Percentiles rank a stretch among this genome's conserved stretches.
These are phyloP conservation scores for Altica lythri DNA, from an alignment of 2,888 invertebrate genomes.

Conservation along the genomic window DNA sequence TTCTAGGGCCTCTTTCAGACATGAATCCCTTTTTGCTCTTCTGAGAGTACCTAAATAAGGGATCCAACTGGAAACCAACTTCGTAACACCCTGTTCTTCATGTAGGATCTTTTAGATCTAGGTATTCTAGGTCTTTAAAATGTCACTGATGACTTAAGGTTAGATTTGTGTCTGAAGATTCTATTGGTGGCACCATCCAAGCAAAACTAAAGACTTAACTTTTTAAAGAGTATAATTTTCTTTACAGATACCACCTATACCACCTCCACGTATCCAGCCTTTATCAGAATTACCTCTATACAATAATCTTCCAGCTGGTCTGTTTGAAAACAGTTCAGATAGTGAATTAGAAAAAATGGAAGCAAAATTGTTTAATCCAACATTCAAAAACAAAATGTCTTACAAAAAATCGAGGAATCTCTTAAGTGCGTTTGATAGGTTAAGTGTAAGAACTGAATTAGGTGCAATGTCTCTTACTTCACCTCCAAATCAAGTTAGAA, in stretches of 20 bases:
- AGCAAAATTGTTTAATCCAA: constrained; percentile 54
- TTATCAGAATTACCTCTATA: constrained; percentile 62
- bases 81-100: too few species aligned
- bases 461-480: constrained; percentile 30
- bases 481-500: constrained; percentile 34
- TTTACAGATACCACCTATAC: constrained; percentile 42
- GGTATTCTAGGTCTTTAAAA: too few species aligned
- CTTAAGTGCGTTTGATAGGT: constrained; percentile 58
- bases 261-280: constrained; percentile 43
- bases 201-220: too few species aligned
- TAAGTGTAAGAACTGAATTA: constrained; percentile 67
- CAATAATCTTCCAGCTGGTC: constrained; percentile 58
- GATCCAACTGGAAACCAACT: too few species aligned
- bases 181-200: too few species aligned
- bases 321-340: constrained; percentile 63
- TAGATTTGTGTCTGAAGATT: too few species aligned
- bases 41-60: too few species aligned
- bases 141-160: too few species aligned
- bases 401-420: constrained; percentile 48
- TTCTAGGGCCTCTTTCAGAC: too few species aligned
- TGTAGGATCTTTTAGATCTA: too few species aligned
- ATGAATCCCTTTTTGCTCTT: too few species aligned
- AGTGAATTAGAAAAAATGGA: constrained; percentile 63
- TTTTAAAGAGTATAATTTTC: too few species aligned
- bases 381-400: constrained; percentile 49